These are phyloP conservation scores for Danionella cerebrum DNA, from an alignment of 2,113 vertebrate species.

Conservation along the genomic window DNA sequence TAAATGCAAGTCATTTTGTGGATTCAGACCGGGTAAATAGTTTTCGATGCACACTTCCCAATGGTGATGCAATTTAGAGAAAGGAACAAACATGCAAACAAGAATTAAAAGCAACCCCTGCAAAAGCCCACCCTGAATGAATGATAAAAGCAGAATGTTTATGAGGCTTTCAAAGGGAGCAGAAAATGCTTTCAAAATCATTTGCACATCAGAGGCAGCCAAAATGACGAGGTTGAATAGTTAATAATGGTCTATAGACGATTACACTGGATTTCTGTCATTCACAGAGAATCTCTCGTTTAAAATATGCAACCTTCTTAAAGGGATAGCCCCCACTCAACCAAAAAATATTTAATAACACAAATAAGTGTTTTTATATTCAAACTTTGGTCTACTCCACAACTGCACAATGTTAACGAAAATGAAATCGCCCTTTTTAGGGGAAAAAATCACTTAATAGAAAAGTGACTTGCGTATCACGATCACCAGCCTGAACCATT, in stretches of 20 bases:
- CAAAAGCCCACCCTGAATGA: neutral
- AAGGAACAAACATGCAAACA: neutral
- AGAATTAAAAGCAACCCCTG: neutral
- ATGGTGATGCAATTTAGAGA: neutral
- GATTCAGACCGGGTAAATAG: neutral
- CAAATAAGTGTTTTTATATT: too few species aligned
- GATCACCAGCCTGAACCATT: too few species aligned
- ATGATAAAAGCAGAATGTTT: slow-evolving; percentile 25
- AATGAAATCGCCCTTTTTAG: too few species aligned
- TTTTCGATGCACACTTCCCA: neutral
- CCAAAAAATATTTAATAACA: too few species aligned
- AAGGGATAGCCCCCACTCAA: too few species aligned
- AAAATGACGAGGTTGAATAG: slow-evolving; percentile 5
- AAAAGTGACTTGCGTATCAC: too few species aligned
- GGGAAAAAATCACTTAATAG: too few species aligned
- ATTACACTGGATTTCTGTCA: neutral
- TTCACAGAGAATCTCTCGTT: neutral
- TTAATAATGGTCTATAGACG: neutral
- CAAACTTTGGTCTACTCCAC: too few species aligned
- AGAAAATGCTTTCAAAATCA: neutral
- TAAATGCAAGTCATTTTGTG: neutral
- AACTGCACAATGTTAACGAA: too few species aligned
- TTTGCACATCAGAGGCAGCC: slow-evolving; percentile 17
- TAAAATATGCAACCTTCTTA: slow-evolving; percentile 8
- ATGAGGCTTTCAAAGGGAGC: slow-evolving; percentile 12